Base-by-base conservation (phyloP, 2,113 vertebrate genomes). In the Anser brachyrhynchus region DNA sequence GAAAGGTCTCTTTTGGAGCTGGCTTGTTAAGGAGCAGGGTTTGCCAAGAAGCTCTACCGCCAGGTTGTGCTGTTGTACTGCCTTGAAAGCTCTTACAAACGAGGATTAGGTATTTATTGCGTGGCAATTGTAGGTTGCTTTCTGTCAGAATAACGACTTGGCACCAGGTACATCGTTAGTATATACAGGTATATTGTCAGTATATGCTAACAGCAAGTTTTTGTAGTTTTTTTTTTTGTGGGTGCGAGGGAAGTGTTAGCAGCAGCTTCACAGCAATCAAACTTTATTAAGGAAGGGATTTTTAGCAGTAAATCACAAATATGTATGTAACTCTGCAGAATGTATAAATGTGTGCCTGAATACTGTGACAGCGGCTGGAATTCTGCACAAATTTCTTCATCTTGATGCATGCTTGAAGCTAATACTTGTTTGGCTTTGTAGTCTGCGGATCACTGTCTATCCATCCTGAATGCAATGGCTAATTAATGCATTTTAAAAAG, bases 401-500 rank as follows among this genome's bases (percentile, higher is more conserved):
- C 8, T 46, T 39, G 37, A 37, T 64, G 28, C 26, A 2, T 35
- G 18, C 8, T 3, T 31, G 35, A 43, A 43, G 29, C 37, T 29
- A 10, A 26, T 33, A 4, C 55, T 44, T 61, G 70, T 10, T 51
- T 55, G 20, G 28, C 51, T 79, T 41, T 78, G 58, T 43, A 28
- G 6, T 37, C 18, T 49, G 49, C 26, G 10, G 37, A 11, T 73
- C 3, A 1, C 33, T 21, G 5, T 25, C 64, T 33, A 70, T 35
- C 41, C 13, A 3, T 37, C 57, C 16, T 43, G 43, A 70, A 29
- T 46, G 28, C 17, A 21, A 17, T 39, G 37, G 64, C 23, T 25
- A 0, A 11, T 29, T 35, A 6, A 13, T 5, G 5, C 0, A 0
- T 37, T 35, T 65, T 21, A 28, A 33, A 41, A 71, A 57, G 6